Evolutionary conservation across 1,140 invertebrate genomes (phyloP).

Genomic region (Oryctes rhinoceros): DNA sequence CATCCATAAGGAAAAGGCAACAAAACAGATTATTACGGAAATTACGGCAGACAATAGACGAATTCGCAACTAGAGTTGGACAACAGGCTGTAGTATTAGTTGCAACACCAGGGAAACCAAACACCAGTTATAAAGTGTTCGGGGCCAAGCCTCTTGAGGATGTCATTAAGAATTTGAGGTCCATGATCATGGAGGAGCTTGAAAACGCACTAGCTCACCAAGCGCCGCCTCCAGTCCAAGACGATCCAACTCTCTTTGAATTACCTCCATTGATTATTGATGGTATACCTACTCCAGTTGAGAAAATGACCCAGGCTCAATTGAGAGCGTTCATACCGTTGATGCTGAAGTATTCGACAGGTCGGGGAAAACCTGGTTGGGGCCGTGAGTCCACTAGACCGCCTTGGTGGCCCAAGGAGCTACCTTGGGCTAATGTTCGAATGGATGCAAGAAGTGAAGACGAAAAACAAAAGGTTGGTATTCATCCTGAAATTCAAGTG

Average conservation of each 20-base stretch:
- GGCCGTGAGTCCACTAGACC: slow-evolving; percentile 94
- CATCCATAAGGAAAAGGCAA: slow-evolving; percentile 94
- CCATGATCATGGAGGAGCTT: slow-evolving; percentile 93
- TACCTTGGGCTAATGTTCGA: slow-evolving; percentile 97
- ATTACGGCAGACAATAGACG: slow-evolving; percentile 93
- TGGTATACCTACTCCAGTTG: slow-evolving; percentile 96
- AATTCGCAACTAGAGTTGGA: slow-evolving; percentile 96
- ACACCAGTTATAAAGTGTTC: slow-evolving; percentile 95
- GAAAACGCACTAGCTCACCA: slow-evolving; percentile 93
- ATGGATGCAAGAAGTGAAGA: slow-evolving; percentile 97
- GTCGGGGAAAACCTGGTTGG: slow-evolving; percentile 96
- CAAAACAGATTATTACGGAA: slow-evolving; percentile 92
- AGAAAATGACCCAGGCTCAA: slow-evolving; percentile 99
- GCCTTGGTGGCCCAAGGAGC: slow-evolving; percentile 96
- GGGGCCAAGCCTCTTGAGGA: slow-evolving; percentile 96
- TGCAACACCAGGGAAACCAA: slow-evolving; percentile 95
- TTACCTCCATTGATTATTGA: slow-evolving; percentile 95
- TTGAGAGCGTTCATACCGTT: slow-evolving; percentile 95
- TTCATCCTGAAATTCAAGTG: too few species aligned
- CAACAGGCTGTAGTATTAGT: slow-evolving; percentile 96
- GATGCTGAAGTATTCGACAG: slow-evolving; percentile 98
- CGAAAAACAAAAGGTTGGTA: slow-evolving; percentile 91
- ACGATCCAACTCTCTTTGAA: slow-evolving; percentile 93
- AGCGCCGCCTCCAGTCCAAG: slow-evolving; percentile 89
- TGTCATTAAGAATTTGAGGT: slow-evolving; percentile 90